Conservation (phyloP, 30 jellyfish, hydroid and myxozoan genomes). For the Mastigias papua region DNA sequence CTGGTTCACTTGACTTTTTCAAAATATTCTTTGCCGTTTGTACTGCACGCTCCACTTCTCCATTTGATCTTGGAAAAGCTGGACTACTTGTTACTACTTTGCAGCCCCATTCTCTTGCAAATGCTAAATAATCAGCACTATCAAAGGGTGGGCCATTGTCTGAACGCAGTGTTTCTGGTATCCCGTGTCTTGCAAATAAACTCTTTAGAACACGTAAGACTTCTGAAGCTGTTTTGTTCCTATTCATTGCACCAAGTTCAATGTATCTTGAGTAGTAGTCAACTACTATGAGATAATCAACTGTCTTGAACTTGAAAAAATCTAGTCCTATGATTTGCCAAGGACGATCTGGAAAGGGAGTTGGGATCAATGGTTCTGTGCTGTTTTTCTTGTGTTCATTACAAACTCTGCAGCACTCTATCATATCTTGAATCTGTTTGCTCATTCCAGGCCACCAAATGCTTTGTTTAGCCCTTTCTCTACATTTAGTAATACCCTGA, state of each 20-base stretch:
- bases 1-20: conserved; percentile 50
- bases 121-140: conserved; percentile 27
- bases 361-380: conserved; percentile 29
- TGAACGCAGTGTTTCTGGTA: conserved; percentile 60
- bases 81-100: conserved; percentile 54
- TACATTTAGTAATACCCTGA: conserved; percentile 62
- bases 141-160: conserved; percentile 68
- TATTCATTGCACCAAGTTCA: conserved; percentile 56
- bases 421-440: conserved; percentile 53
- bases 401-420: conserved; percentile 49
- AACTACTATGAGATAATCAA: conserved; percentile 24
- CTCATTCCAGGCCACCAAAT: conserved; percentile 79
- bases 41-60: conserved; percentile 75
- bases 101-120: conserved; percentile 57
- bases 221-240: conserved; percentile 21
- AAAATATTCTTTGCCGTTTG: conserved; percentile 48
- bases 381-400: conserved; percentile 19
- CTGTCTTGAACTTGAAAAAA: conserved; percentile 43
- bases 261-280: conserved; percentile 43
- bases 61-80: conserved; percentile 59
- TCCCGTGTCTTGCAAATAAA: conserved; percentile 58
- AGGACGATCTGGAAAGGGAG: conserved; percentile 54
- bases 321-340: conserved; percentile 67
- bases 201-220: conserved; percentile 24
- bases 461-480: conserved; percentile 35